Conservation (phyloP, 2,797 vertebrate species). For the Etheostoma nigrum region DNA sequence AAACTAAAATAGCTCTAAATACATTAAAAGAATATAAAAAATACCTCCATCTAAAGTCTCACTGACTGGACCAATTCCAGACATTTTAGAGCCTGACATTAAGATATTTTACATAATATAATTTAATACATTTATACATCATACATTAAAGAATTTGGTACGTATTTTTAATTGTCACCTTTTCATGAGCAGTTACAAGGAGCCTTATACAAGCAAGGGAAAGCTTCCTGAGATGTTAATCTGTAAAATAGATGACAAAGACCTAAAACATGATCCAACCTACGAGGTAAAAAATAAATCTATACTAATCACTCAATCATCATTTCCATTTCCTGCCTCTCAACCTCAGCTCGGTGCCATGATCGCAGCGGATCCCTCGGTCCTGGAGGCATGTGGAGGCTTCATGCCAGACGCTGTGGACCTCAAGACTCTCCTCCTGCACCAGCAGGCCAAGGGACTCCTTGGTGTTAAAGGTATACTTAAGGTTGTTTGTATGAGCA, state of each 20-base stretch:
- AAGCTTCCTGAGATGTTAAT: neutral
- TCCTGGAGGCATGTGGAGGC: constrained; percentile 77
- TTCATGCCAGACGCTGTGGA: constrained; percentile 77
- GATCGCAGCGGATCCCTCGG: constrained; percentile 73
- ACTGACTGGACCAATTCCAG: neutral
- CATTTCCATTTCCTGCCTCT: constrained; percentile 11
- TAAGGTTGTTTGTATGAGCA: neutral
- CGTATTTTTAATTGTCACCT: neutral
- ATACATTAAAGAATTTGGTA: neutral
- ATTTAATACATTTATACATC: too few relatives aligned
- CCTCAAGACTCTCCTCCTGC: constrained; percentile 77
- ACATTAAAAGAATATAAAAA: neutral
- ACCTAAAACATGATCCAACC: neutral
- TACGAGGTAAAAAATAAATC: neutral
- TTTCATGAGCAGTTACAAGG: neutral
- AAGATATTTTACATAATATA: neutral
- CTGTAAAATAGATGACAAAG: neutral
- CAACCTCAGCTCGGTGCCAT: constrained; percentile 78
- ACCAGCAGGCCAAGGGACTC: constrained; percentile 80
- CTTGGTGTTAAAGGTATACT: constrained; percentile 77
- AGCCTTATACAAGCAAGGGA: neutral
- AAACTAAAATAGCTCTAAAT: neutral
- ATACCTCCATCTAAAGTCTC: neutral
- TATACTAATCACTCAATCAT: neutral
- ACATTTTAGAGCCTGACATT: neutral